Evolutionary conservation across 2,797 vertebrate genomes (phyloP).

Genomic region (Enteromius unitaeniatus): DNA sequence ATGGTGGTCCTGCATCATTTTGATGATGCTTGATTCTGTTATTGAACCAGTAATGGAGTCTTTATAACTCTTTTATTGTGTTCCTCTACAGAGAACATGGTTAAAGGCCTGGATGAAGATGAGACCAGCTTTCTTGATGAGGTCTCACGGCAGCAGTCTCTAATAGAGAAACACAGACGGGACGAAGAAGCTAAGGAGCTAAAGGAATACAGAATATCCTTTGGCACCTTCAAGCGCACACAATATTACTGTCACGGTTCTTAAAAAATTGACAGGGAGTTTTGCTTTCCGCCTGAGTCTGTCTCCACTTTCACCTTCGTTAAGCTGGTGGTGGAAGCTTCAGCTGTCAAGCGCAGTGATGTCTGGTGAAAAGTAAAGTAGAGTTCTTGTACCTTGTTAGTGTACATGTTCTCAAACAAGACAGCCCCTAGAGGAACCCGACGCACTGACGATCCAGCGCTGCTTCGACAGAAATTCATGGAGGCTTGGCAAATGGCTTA

Average conservation of each 20-base stretch:
- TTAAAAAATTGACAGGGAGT: conserved; percentile 27
- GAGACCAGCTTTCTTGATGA: conserved; percentile 96
- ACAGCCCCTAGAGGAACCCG: neutral
- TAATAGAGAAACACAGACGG: conserved; percentile 93
- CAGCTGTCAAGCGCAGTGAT: conserved; percentile 49
- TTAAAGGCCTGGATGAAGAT: conserved; percentile 95
- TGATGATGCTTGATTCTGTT: neutral
- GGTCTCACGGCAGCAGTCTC: conserved; percentile 93
- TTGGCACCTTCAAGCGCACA: conserved; percentile 61
- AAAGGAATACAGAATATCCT: conserved; percentile 98
- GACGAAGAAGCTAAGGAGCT: conserved; percentile 93
- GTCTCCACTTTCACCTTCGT: conserved; percentile 46
- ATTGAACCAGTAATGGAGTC: neutral
- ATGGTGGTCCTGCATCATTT: neutral
- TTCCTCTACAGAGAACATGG: conserved; percentile 91
- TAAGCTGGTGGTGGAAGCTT: conserved; percentile 43
- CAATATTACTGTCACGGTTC: conserved; percentile 22
- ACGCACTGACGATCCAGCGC: neutral
- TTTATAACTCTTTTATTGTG: neutral
- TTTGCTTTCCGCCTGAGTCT: conserved; percentile 25
- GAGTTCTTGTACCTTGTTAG: conserved; percentile 58
- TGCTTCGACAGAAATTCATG: conserved; percentile 21
- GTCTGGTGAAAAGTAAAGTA: conserved; percentile 40
- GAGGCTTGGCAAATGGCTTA: neutral
- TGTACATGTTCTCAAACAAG: conserved; percentile 33